Percentiles rank a stretch among this genome's conserved stretches.
phyloP scores from a whole-genome alignment of 2,797 vertebrate species.

The Caiman crocodilus region DNA sequence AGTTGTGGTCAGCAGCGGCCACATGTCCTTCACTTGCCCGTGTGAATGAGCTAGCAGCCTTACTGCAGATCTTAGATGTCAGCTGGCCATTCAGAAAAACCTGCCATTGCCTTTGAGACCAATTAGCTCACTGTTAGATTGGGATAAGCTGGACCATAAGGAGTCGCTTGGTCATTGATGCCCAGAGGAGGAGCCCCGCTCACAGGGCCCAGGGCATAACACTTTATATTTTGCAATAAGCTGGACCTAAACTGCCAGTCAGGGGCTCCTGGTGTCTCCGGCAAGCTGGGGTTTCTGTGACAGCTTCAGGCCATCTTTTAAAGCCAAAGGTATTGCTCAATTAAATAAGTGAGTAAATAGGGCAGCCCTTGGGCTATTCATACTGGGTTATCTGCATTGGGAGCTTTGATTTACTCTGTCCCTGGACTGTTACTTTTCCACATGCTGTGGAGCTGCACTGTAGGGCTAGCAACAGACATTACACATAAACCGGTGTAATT shows the following conservation, averaged over 20 bases:
- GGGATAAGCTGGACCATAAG: not conserved
- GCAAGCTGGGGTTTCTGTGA: not conserved
- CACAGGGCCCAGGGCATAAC: too few relatives aligned
- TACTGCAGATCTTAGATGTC: not conserved
- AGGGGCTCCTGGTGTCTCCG: not conserved
- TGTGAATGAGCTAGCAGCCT: not conserved
- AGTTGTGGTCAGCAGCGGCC: not conserved
- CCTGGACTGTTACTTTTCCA: not conserved
- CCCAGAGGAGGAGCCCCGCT: not conserved
- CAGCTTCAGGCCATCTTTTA: not conserved
- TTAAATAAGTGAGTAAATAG: not conserved
- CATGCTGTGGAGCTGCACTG: not conserved
- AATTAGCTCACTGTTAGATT: not conserved
- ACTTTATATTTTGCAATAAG: not conserved
- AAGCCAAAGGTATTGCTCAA: not conserved
- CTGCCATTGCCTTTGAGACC: not conserved
- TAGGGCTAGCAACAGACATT: too few relatives aligned
- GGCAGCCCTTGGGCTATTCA: not conserved
- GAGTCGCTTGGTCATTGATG: not conserved
- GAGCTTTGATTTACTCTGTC: not conserved
- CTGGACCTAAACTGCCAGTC: not conserved
- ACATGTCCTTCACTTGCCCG: not conserved
- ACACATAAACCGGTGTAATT: too few relatives aligned
- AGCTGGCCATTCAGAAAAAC: not conserved
- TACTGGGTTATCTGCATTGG: not conserved